A percentile compares a stretch with the other conserved stretches of the same genome.
These are phyloP conservation scores for Nesogale talazaci DNA, from an alignment of 2,113 vertebrate species.

Conservation along the genomic window DNA sequence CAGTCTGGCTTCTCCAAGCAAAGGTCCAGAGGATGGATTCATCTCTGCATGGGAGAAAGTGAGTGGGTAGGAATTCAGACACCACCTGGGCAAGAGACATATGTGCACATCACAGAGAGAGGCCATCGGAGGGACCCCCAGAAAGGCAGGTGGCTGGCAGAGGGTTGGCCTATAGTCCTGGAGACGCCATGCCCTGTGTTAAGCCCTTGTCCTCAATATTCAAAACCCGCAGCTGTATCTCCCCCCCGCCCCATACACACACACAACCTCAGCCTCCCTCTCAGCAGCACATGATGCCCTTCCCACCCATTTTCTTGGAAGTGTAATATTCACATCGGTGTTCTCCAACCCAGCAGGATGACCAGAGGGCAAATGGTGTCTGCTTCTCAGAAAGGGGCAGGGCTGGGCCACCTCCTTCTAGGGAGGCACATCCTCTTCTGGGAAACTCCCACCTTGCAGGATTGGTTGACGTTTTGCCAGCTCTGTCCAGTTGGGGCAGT, in stretches of 20 bases:
- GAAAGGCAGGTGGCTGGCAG: no score
- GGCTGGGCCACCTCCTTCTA: no score
- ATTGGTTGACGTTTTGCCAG: rapidly evolving
- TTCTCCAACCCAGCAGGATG: rapidly evolving
- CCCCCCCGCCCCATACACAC: no score
- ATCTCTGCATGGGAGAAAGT: rapidly evolving
- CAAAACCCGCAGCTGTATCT: no score
- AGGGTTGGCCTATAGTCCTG: rapidly evolving
- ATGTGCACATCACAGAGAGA: rapidly evolving
- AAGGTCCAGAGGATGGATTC: rapidly evolving
- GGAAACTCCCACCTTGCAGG: rapidly evolving
- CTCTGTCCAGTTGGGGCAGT: neutral
- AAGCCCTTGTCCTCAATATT: rapidly evolving
- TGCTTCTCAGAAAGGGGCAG: no score
- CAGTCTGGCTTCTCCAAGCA: neutral
- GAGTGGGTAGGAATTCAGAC: neutral
- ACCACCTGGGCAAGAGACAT: rapidly evolving
- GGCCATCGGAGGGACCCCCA: no score
- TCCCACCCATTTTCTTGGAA: no score
- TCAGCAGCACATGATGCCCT: neutral
- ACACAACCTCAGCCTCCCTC: no score
- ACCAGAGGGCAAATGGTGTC: neutral
- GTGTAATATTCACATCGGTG: neutral
- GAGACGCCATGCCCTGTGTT: neutral
- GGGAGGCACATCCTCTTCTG: neutral